Conservation (phyloP, 2,113 vertebrate genomes). For the Rissa tridactyla region DNA sequence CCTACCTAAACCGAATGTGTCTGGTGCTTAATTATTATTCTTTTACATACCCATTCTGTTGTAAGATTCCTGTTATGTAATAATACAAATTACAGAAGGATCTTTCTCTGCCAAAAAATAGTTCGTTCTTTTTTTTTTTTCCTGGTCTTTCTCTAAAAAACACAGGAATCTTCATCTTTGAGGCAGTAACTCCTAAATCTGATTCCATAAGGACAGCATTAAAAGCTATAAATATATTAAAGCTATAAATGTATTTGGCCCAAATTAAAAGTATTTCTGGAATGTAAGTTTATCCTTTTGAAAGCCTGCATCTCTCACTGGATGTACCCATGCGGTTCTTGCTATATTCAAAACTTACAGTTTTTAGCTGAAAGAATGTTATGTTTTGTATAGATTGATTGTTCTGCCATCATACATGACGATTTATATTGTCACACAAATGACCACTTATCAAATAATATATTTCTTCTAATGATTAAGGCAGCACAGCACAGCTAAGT, state of each 20-base stretch:
- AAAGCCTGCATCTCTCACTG: not conserved
- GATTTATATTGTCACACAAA: not conserved
- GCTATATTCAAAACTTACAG: not conserved
- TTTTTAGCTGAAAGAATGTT: not conserved
- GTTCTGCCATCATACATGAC: not conserved
- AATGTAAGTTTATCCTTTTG: not conserved
- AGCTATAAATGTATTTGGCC: not conserved
- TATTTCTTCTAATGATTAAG: not conserved
- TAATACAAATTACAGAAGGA: not conserved
- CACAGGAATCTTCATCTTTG: not conserved
- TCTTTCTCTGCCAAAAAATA: not conserved
- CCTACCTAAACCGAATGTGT: not conserved
- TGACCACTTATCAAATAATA: not conserved
- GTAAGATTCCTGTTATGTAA: not conserved
- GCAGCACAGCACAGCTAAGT: not conserved
- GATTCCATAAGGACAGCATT: not conserved
- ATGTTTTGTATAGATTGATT: not conserved
- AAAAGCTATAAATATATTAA: not conserved
- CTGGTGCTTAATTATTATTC: not conserved
- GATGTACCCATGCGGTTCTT: not conserved
- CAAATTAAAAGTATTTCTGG: not conserved
- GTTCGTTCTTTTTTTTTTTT: not conserved
- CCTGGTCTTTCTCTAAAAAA: not conserved
- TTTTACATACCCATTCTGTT: not conserved
- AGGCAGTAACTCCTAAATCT: not conserved